Conservation (phyloP, 2,888 invertebrate genomes). For the Megamerina dolium region DNA sequence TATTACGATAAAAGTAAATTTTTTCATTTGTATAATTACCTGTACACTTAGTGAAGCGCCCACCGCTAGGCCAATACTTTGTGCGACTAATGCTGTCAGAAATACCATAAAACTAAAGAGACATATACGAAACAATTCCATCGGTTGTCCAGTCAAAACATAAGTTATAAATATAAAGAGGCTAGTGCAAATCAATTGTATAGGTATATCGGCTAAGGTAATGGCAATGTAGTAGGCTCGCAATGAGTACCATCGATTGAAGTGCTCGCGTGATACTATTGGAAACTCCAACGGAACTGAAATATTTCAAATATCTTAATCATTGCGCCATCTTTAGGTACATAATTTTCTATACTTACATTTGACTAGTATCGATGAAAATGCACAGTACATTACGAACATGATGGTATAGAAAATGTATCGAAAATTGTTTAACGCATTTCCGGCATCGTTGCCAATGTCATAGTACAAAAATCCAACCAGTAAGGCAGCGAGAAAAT, state of each 20-base stretch:
- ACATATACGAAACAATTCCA: constrained; percentile 65
- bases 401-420: constrained; percentile 86
- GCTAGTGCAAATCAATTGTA: constrained; percentile 70
- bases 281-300: constrained; percentile 79
- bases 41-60: constrained; percentile 75
- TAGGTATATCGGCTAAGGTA: constrained; percentile 73
- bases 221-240: constrained; percentile 76
- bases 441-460: constrained; percentile 79
- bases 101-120: constrained; percentile 68
- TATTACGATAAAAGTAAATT: not conserved
- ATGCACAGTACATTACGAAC: constrained; percentile 92
- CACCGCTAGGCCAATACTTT: constrained; percentile 78
- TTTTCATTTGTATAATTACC: constrained; percentile 50
- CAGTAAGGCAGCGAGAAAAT: constrained; percentile 71
- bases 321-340: not conserved
- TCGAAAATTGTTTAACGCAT: constrained; percentile 79
- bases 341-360: constrained; percentile 61
- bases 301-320: not conserved
- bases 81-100: constrained; percentile 75
- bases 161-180: constrained; percentile 74
- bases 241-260: constrained; percentile 85
- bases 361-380: constrained; percentile 81
- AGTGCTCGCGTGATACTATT: constrained; percentile 73
- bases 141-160: constrained; percentile 79
- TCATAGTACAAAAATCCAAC: constrained; percentile 78